phyloP scores from a whole-genome alignment of 1,140 invertebrate genomes.

The Neodiprion pinetum region DNA sequence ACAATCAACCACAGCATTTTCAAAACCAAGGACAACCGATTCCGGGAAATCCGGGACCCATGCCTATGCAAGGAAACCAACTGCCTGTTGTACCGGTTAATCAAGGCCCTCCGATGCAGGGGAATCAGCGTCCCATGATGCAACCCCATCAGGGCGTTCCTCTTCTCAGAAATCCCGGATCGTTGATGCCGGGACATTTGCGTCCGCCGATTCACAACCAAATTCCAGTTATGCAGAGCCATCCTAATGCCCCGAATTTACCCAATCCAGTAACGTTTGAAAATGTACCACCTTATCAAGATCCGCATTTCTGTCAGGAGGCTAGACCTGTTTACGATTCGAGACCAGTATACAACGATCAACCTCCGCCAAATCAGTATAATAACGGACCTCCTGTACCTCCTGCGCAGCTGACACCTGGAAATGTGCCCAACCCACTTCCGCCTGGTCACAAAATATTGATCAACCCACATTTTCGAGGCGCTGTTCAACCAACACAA shows the following conservation, averaged over 20 bases:
- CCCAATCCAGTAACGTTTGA: constrained; percentile 44
- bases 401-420: constrained; percentile 21
- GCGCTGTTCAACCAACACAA: constrained; percentile 44
- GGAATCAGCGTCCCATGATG: constrained; percentile 21
- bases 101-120: constrained; percentile 21
- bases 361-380: constrained; percentile 34
- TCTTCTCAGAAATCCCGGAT: constrained; percentile 30
- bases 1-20: constrained; percentile 32
- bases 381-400: constrained; percentile 31
- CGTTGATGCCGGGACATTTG: constrained; percentile 39
- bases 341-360: constrained; percentile 36
- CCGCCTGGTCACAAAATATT: constrained; percentile 59
- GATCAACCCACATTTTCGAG: constrained; percentile 61
- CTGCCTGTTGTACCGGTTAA: background rate
- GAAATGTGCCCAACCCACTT: constrained; percentile 30
- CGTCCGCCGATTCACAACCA: background rate
- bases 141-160: constrained; percentile 20
- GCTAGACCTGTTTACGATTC: constrained; percentile 40
- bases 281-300: constrained; percentile 46
- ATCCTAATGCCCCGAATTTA: constrained; percentile 30
- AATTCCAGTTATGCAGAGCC: constrained; percentile 24
- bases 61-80: constrained; percentile 20
- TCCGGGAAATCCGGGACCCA: constrained; percentile 36
- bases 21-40: constrained; percentile 32
- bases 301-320: constrained; percentile 35